Conservation (phyloP, 2,797 vertebrate genomes). For the Dendrocincla fuliginosa region DNA sequence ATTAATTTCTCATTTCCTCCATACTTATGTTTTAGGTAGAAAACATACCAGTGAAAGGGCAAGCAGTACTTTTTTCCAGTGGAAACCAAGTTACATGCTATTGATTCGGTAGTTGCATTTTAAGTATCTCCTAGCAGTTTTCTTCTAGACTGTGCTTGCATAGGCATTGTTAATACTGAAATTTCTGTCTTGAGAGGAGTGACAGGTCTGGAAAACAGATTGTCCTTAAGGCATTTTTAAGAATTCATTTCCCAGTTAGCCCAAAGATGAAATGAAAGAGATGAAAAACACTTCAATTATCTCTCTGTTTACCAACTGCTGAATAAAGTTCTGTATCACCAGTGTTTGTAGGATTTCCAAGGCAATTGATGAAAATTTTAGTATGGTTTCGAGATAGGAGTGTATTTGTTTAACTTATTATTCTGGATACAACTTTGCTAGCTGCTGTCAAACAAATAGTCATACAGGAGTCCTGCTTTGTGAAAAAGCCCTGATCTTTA, state of each 20-base stretch:
- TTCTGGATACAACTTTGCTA: neutral
- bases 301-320: neutral
- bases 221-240: neutral
- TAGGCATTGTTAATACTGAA: neutral
- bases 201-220: neutral
- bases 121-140: neutral
- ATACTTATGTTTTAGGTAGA: neutral
- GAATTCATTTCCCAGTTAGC: neutral
- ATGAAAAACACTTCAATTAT: neutral
- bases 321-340: neutral
- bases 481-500: neutral
- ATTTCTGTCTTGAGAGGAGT: neutral
- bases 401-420: neutral
- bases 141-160: neutral
- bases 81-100: neutral
- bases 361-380: neutral
- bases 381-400: neutral
- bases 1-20: neutral
- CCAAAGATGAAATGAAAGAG: neutral
- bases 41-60: neutral
- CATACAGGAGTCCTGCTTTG: neutral
- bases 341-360: neutral
- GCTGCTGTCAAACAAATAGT: neutral
- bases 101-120: neutral
- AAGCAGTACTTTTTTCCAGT: neutral